A percentile compares a stretch with the other conserved stretches of the same genome.
Conservation (phyloP, 2,888 invertebrate species). For the Carabus problematicus region DNA sequence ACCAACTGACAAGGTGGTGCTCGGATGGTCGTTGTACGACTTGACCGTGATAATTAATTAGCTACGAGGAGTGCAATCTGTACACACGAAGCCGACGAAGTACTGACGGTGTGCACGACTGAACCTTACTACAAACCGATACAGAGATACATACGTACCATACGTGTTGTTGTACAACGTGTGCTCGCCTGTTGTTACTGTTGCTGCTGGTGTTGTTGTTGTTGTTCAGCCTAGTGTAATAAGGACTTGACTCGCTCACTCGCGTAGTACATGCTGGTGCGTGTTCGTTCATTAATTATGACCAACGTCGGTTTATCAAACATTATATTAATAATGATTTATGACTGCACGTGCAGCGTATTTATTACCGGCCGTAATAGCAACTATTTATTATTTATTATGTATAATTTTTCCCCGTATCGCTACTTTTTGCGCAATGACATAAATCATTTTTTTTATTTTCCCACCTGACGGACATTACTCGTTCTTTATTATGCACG, state of each 20-base stretch:
- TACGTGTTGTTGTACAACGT: no score
- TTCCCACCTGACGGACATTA: background rate
- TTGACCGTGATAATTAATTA: no score
- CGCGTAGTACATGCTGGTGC: no score
- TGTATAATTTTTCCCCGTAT: conserved; percentile 37
- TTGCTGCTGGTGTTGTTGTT: no score
- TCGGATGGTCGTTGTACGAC: background rate
- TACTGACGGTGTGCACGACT: no score
- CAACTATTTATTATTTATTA: conserved; percentile 42
- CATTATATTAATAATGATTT: conserved; percentile 43
- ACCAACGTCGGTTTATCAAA: conserved; percentile 39
- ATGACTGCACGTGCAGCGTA: conserved; percentile 42
- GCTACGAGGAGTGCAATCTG: background rate
- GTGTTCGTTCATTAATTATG: conserved; percentile 41
- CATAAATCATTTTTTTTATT: conserved; percentile 38
- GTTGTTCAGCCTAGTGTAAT: no score
- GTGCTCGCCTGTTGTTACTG: no score
- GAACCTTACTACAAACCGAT: no score
- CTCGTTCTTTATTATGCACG: no score
- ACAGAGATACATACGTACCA: no score
- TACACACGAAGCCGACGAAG: conserved; percentile 6
- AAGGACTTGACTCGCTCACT: no score
- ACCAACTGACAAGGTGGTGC: background rate
- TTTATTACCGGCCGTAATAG: conserved; percentile 38
- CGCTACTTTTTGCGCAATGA: conserved; percentile 40